phyloP scores from a whole-genome alignment of 2,797 vertebrate genomes.

The Psittacula derbiana region DNA sequence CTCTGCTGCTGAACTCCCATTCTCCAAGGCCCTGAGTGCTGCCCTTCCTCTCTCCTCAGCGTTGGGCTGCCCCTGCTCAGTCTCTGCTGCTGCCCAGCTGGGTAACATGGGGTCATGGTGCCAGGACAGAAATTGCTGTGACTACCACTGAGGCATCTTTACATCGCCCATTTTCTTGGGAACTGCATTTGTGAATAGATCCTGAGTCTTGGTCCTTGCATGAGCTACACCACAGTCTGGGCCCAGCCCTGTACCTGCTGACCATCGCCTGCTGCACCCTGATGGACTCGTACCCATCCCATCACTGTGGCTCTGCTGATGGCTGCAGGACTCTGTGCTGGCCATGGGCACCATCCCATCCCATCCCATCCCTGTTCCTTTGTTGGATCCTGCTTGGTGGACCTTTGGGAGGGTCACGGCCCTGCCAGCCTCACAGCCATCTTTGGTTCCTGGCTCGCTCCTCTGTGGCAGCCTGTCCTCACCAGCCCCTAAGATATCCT shows the following conservation, averaged over 20 bases:
- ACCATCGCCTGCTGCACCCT: background rate
- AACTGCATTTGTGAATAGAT: background rate
- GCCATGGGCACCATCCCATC: background rate
- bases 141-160: background rate
- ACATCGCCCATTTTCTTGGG: background rate
- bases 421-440: fast-evolving
- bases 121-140: background rate
- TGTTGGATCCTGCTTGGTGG: background rate
- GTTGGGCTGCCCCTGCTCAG: background rate
- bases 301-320: background rate
- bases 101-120: background rate
- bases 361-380: background rate
- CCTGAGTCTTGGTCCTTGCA: background rate
- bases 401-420: background rate
- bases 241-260: background rate
- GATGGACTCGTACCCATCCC: background rate
- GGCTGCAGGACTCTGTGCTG: background rate
- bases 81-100: background rate
- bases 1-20: background rate
- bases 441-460: background rate
- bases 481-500: background rate
- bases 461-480: background rate
- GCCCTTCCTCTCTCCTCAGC: background rate
- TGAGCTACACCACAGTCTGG: background rate
- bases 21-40: fast-evolving